Conservation (phyloP, 2,113 vertebrate species). For the Phoenicopterus ruber region DNA sequence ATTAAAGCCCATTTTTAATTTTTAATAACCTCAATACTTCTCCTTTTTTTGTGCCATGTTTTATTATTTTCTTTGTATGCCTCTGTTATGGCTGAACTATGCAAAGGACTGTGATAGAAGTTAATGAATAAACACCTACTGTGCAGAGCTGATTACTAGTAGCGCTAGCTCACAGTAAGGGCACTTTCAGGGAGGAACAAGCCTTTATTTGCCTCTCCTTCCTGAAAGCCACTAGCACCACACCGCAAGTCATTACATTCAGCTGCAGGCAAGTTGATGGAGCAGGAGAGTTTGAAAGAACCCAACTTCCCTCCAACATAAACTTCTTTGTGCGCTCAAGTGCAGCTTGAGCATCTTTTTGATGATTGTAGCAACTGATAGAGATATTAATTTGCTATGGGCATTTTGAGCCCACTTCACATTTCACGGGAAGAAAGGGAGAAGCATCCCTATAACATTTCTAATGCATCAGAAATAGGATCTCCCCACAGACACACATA, state of each 20-base stretch:
- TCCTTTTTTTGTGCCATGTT: neutral
- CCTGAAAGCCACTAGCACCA: neutral
- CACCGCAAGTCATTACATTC: neutral
- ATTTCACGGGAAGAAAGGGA: neutral
- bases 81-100: neutral
- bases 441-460: neutral
- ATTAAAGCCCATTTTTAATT: neutral
- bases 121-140: neutral
- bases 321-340: neutral
- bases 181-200: neutral
- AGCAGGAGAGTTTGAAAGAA: neutral
- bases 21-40: neutral
- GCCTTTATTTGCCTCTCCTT: neutral
- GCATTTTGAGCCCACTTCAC: neutral
- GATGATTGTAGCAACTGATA: neutral
- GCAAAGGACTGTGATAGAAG: neutral
- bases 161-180: neutral
- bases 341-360: neutral
- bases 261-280: neutral
- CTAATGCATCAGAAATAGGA: neutral
- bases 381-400: neutral
- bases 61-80: neutral
- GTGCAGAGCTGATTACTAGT: neutral
- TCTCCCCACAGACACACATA: neutral
- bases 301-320: neutral